Conservation (phyloP, 2,888 invertebrate genomes). For the Adineta ricciae region DNA sequence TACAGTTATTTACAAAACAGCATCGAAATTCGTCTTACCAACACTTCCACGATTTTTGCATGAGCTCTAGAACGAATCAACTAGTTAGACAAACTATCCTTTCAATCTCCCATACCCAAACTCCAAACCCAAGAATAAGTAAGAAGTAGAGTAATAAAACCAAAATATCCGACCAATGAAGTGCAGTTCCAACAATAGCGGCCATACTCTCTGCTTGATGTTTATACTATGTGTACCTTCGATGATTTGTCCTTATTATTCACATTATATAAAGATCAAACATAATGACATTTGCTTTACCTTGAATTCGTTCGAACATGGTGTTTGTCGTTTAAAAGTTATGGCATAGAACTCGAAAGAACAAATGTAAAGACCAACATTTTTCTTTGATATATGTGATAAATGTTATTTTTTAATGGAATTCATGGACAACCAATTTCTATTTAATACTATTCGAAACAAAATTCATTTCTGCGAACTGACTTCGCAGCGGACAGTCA, state of each 20-base stretch:
- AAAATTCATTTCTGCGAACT: no score
- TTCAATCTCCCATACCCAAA: background rate
- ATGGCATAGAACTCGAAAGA: background rate
- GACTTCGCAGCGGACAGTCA: no score
- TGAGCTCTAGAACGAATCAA: background rate
- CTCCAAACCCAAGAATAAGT: background rate
- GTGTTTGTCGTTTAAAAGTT: background rate
- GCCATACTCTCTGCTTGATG: background rate
- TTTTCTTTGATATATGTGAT: background rate
- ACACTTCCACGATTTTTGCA: constrained; percentile 18
- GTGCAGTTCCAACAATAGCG: background rate
- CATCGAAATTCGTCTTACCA: background rate
- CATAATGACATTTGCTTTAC: background rate
- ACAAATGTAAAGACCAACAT: background rate
- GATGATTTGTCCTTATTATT: background rate
- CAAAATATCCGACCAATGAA: background rate
- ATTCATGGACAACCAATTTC: no score
- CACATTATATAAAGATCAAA: background rate
- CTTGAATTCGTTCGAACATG: background rate
- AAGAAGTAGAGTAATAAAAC: background rate
- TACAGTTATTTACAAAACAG: background rate
- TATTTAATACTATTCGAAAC: no score
- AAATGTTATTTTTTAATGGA: background rate
- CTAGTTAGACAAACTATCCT: background rate
- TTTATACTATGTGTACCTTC: background rate